These are phyloP conservation scores for Oreochromis mossambicus DNA, from an alignment of 2,797 vertebrate species.

Conservation along the genomic window DNA sequence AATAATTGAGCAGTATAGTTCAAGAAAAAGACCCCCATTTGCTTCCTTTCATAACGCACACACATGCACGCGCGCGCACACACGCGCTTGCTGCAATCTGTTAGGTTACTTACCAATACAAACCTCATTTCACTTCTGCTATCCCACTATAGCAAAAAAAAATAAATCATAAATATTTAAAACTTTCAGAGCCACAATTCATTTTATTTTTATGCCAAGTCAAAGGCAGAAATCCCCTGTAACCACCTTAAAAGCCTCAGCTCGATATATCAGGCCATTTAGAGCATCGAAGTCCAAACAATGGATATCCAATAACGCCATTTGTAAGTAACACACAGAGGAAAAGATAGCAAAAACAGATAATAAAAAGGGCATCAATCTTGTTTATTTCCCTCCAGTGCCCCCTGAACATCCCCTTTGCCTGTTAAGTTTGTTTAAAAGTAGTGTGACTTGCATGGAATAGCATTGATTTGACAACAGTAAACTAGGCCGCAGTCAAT, in stretches of 20 bases:
- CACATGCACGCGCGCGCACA: constrained; percentile 10
- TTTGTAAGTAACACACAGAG: constrained; percentile 81
- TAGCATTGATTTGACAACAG: constrained; percentile 80
- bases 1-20: constrained; percentile 62
- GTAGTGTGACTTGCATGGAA: constrained; percentile 71
- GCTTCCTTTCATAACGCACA: neutral
- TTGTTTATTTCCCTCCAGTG: constrained; percentile 78
- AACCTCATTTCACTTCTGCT: constrained; percentile 55
- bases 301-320: constrained; percentile 81
- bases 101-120: constrained; percentile 63
- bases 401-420: constrained; percentile 65
- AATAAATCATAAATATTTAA: constrained; percentile 79
- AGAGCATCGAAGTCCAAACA: constrained; percentile 80
- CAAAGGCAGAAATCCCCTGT: constrained; percentile 78
- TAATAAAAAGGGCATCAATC: constrained; percentile 84
- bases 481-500: constrained; percentile 76
- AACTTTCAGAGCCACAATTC: constrained; percentile 71
- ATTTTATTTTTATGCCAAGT: constrained; percentile 76
- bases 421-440: constrained; percentile 78
- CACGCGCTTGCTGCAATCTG: constrained; percentile 55
- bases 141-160: constrained; percentile 50
- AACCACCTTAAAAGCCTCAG: constrained; percentile 80
- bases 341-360: constrained; percentile 78
- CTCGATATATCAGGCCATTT: constrained; percentile 81
- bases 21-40: constrained; percentile 39